Evolutionary conservation across 2,113 vertebrate species (phyloP).

Genomic region (Rhipidura dahli): DNA sequence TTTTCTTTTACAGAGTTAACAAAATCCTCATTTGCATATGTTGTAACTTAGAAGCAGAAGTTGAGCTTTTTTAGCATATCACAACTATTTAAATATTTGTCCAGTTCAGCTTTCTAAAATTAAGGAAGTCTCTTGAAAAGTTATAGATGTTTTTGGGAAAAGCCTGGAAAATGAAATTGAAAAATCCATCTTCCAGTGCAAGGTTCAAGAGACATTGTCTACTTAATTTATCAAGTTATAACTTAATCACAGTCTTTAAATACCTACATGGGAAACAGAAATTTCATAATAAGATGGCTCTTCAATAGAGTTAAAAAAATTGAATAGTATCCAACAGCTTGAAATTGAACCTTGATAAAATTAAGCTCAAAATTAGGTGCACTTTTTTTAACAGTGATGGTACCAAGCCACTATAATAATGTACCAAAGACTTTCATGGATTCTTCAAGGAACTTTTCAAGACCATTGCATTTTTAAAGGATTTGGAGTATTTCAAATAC

Average conservation of each 20-base stretch:
- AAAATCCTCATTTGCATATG: not conserved
- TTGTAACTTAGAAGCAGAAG: not conserved
- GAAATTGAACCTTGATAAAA: slow-evolving; percentile 4
- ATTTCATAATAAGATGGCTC: not conserved
- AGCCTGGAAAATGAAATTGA: not conserved
- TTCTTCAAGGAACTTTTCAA: not conserved
- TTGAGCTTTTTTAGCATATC: not conserved
- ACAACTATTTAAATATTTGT: not conserved
- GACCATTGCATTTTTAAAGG: not conserved
- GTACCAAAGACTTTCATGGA: not conserved
- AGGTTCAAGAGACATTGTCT: not conserved
- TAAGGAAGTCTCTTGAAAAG: not conserved
- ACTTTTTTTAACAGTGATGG: not conserved
- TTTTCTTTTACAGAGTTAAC: not conserved
- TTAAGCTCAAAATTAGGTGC: not conserved
- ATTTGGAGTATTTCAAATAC: not conserved
- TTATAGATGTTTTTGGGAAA: not conserved
- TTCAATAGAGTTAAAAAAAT: not conserved
- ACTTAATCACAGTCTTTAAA: slow-evolving; percentile 3
- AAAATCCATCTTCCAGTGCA: not conserved
- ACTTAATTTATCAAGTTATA: slow-evolving; percentile 5
- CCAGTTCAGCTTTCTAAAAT: not conserved
- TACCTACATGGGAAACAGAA: not conserved
- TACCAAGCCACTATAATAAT: not conserved
- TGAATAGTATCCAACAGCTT: not conserved